These are phyloP conservation scores for Pomatorhinus ruficollis DNA, from an alignment of 2,113 vertebrate genomes.

Conservation along the genomic window DNA sequence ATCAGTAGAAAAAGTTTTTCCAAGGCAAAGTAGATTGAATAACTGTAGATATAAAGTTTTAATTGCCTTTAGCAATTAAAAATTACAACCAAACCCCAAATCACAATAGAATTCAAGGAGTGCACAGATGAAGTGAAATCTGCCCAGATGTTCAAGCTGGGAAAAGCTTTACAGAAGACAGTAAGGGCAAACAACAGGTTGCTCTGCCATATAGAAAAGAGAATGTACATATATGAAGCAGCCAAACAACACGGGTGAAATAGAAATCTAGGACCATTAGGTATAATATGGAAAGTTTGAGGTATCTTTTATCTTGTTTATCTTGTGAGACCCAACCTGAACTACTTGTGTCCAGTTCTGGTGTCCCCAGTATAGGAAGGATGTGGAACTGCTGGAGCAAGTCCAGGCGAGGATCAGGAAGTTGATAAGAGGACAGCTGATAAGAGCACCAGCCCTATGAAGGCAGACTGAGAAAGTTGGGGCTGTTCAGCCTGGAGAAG, in stretches of 20 bases:
- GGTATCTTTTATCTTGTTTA: neutral
- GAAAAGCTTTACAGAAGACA: neutral
- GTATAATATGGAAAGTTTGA: neutral
- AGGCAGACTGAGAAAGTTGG: neutral
- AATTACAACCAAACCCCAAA: neutral
- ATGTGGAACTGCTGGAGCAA: neutral
- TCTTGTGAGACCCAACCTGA: neutral
- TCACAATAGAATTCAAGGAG: neutral
- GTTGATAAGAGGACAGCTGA: neutral
- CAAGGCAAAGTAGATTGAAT: neutral
- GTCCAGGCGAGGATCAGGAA: neutral
- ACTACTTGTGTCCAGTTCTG: neutral
- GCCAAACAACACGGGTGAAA: neutral
- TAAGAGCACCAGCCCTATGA: neutral
- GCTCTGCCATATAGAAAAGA: neutral
- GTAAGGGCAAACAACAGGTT: neutral
- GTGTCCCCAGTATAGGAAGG: neutral
- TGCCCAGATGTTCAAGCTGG: neutral
- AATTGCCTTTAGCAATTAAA: neutral
- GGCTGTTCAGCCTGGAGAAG: neutral
- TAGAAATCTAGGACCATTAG: neutral
- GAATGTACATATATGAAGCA: neutral
- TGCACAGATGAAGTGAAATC: neutral
- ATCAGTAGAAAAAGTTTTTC: neutral
- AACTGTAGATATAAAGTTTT: neutral